Conservation (phyloP, 2,797 vertebrate genomes). For the Ceryle rudis region DNA sequence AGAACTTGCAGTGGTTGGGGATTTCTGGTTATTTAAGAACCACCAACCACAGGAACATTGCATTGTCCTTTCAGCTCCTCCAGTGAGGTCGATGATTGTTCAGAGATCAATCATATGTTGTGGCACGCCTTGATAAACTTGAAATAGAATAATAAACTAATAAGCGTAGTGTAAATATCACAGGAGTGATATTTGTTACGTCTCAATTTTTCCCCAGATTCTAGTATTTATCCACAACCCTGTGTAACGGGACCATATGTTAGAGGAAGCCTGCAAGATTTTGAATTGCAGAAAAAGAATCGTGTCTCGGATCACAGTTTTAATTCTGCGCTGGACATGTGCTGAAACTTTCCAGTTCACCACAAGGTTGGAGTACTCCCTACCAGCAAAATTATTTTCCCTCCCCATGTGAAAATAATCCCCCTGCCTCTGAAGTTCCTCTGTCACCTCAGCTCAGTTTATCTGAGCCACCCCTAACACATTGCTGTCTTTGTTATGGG, state of each 20-base stretch:
- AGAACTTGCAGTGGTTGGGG: not conserved
- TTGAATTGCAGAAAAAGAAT: not conserved
- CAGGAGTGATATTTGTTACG: not conserved
- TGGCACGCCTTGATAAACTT: not conserved
- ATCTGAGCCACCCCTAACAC: not conserved
- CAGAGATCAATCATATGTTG: not conserved
- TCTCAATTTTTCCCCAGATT: not conserved
- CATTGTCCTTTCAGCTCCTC: not conserved
- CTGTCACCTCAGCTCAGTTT: not conserved
- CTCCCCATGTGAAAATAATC: not conserved
- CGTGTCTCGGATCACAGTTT: rapidly evolving
- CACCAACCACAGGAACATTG: not conserved
- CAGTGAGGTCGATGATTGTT: not conserved
- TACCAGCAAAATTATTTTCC: not conserved
- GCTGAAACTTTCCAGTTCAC: not conserved
- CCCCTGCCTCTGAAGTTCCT: not conserved
- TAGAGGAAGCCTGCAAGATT: not conserved
- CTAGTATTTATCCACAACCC: not conserved
- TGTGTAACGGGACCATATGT: not conserved
- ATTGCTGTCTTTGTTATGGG: not conserved
- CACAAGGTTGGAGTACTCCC: not conserved
- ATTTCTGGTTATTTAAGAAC: not conserved
- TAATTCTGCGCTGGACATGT: not conserved
- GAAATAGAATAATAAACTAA: not conserved
- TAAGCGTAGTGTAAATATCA: not conserved